These are phyloP conservation scores for Cyprinella venusta DNA, from an alignment of 2,797 vertebrate genomes.

Conservation along the genomic window DNA sequence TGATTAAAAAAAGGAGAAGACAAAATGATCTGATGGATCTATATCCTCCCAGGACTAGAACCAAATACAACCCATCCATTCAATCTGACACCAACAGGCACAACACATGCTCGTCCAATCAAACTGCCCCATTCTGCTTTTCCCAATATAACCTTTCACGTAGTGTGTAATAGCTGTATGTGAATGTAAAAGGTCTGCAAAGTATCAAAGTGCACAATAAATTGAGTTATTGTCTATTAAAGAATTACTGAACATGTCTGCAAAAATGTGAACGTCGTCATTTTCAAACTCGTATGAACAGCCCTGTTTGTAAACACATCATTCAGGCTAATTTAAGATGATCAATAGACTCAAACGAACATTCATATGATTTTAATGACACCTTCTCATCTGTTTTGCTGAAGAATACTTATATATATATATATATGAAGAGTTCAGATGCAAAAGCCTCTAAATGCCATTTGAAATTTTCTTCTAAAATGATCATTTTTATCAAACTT, in stretches of 20 bases:
- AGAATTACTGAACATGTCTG: not conserved
- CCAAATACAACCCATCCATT: not conserved
- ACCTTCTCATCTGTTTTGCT: not conserved
- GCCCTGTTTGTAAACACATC: not conserved
- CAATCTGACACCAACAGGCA: not conserved
- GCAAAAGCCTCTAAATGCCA: too few relatives aligned
- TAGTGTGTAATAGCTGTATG: not conserved
- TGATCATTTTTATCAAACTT: too few relatives aligned
- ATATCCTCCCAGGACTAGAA: not conserved
- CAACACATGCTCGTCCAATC: not conserved
- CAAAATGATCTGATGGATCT: not conserved
- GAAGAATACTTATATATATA: not conserved
- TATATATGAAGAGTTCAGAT: too few relatives aligned
- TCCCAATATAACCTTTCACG: not conserved
- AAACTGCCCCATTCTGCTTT: not conserved
- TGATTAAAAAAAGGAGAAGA: not conserved
- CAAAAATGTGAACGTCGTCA: too few relatives aligned
- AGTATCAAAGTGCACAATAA: not conserved
- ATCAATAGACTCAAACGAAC: not conserved
- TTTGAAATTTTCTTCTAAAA: too few relatives aligned
- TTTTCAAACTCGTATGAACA: not conserved
- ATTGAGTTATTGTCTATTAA: not conserved
- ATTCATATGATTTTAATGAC: not conserved
- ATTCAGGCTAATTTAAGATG: not conserved
- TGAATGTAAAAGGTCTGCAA: not conserved